phyloP scores from a whole-genome alignment of 2,797 vertebrate species.

The Xenopus petersii region DNA sequence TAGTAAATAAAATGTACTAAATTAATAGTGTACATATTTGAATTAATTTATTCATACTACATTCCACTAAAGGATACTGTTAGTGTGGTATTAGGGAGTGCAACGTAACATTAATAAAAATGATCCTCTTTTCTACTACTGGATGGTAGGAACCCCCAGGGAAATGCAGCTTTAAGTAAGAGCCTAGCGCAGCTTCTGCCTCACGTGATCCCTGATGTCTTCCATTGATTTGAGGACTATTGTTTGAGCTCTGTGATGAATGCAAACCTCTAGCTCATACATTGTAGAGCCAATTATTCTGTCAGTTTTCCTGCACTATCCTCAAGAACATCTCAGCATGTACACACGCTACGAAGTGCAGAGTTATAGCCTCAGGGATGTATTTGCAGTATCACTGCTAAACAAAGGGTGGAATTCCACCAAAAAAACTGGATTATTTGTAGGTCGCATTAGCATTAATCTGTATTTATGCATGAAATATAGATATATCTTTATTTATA shows the following conservation, averaged over 20 bases:
- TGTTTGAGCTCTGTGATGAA: slow-evolving; percentile 44
- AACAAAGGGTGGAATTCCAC: background rate
- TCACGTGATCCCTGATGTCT: slow-evolving; percentile 29
- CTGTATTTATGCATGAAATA: background rate
- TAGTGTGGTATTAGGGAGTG: background rate
- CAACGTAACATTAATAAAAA: background rate
- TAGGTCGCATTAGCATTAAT: background rate
- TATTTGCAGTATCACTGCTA: slow-evolving; percentile 3
- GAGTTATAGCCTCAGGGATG: slow-evolving; percentile 14
- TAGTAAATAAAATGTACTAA: too few species aligned
- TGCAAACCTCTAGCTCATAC: slow-evolving; percentile 38
- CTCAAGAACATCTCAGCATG: slow-evolving; percentile 14
- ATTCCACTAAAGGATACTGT: background rate
- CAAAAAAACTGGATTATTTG: slow-evolving; percentile 2
- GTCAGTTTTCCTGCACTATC: slow-evolving; percentile 32
- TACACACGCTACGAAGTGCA: slow-evolving; percentile 9
- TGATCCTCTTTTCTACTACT: background rate
- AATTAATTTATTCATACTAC: too few species aligned
- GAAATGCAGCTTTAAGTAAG: slow-evolving; percentile 25
- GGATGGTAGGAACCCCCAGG: slow-evolving; percentile 4
- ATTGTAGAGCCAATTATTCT: slow-evolving; percentile 42
- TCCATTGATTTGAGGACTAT: slow-evolving; percentile 42
- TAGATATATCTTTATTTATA: background rate
- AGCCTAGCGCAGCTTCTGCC: slow-evolving; percentile 12
- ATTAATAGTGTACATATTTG: too few species aligned